A percentile compares a stretch with the other conserved stretches of the same genome.
phyloP scores from a whole-genome alignment of 2,797 vertebrate species.

The Cyprinodon diabolis region DNA sequence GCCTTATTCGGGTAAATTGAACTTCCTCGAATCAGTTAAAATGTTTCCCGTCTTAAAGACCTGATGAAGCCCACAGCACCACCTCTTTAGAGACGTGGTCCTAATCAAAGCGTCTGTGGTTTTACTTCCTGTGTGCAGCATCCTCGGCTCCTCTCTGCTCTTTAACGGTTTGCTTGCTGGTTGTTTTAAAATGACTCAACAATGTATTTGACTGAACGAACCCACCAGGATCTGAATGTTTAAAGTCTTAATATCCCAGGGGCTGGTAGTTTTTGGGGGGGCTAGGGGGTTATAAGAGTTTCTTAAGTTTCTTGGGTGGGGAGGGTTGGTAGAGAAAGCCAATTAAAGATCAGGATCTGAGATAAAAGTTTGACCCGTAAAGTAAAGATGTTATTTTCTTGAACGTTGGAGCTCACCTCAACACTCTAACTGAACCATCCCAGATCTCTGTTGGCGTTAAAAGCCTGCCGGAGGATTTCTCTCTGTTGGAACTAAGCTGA shows the following conservation, averaged over 20 bases:
- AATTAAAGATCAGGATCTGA: constrained; percentile 4
- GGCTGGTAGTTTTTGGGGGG: constrained; percentile 24
- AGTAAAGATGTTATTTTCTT: background rate
- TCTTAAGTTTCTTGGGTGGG: constrained; percentile 27
- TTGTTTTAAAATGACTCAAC: constrained; percentile 68
- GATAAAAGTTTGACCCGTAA: background rate
- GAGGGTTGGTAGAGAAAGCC: constrained; percentile 9
- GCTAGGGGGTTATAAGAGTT: constrained; percentile 10
- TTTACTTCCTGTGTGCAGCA: constrained; percentile 45
- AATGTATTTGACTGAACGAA: constrained; percentile 81
- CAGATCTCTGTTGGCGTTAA: background rate
- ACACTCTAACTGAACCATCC: background rate
- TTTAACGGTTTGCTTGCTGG: constrained; percentile 65
- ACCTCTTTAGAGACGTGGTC: constrained; percentile 53
- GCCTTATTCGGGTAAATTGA: background rate
- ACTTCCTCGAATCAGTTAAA: background rate
- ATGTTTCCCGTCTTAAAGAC: background rate
- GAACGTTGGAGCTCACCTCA: background rate
- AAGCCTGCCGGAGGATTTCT: background rate
- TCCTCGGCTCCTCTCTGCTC: constrained; percentile 65
- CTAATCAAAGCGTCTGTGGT: constrained; percentile 58
- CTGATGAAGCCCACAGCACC: constrained; percentile 64
- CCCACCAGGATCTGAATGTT: constrained; percentile 67
- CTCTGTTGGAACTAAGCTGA: background rate
- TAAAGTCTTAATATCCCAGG: constrained; percentile 63